Evolutionary conservation across 1,140 invertebrate genomes (phyloP).

Genomic region (Leptinotarsa defecta): DNA sequence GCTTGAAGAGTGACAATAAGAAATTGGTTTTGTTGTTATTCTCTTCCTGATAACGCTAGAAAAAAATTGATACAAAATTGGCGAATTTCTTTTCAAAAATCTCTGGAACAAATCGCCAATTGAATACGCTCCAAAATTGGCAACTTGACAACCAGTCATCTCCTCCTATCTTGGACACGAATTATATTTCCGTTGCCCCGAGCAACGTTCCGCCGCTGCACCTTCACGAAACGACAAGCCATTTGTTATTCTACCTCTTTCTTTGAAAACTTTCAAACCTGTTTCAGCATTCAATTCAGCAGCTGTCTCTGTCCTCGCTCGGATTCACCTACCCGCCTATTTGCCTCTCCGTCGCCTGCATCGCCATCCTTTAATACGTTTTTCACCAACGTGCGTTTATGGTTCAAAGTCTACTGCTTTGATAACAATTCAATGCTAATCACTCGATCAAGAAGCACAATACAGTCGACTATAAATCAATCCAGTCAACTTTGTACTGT

Average conservation of each 20-base stretch:
- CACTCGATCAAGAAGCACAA: not conserved
- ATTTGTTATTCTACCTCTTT: slow-evolving; percentile 46
- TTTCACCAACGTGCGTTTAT: slow-evolving; percentile 39
- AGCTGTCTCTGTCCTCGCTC: slow-evolving; percentile 47
- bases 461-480: not conserved
- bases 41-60: too few relatives aligned
- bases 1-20: too few relatives aligned
- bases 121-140: too few relatives aligned
- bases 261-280: slow-evolving; percentile 53
- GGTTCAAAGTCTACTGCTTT: slow-evolving; percentile 44
- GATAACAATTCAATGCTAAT: slow-evolving; percentile 12
- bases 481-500: not conserved
- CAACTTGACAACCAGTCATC: too few relatives aligned
- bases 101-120: too few relatives aligned
- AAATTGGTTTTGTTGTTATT: too few relatives aligned
- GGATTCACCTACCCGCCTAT: slow-evolving; percentile 48
- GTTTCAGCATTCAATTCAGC: slow-evolving; percentile 41
- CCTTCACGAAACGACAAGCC: slow-evolving; percentile 41
- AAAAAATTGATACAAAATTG: too few relatives aligned
- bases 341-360: slow-evolving; percentile 46
- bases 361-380: slow-evolving; percentile 32
- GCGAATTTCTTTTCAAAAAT: too few relatives aligned
- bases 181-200: too few relatives aligned
- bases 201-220: slow-evolving; percentile 22
- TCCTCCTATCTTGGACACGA: too few relatives aligned